phyloP scores from a whole-genome alignment of 2,797 vertebrate genomes.

The Octomys mimax region DNA sequence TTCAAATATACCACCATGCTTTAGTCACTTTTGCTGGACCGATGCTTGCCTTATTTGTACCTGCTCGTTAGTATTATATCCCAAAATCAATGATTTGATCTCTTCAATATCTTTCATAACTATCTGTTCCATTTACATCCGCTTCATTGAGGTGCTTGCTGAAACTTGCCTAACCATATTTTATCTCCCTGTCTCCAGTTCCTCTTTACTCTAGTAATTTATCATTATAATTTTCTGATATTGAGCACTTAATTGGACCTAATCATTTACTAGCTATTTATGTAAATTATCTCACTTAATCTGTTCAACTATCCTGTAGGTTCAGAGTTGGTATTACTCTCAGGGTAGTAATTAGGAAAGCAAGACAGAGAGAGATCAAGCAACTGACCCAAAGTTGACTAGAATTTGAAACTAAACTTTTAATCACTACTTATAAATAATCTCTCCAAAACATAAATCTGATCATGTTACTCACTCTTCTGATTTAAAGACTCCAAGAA shows the following conservation, averaged over 20 bases:
- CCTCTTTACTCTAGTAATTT: slow-evolving; percentile 27
- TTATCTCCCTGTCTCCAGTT: not conserved
- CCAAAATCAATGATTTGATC: slow-evolving; percentile 35
- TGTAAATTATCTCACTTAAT: slow-evolving; percentile 53
- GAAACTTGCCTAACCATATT: slow-evolving; percentile 34
- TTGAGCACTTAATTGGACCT: slow-evolving; percentile 10
- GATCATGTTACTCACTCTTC: not conserved
- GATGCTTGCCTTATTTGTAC: not conserved
- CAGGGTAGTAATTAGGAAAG: slow-evolving; percentile 53
- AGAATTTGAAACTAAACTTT: slow-evolving; percentile 44
- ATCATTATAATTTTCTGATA: slow-evolving; percentile 48
- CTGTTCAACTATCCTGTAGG: not conserved
- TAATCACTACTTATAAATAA: slow-evolving; percentile 37
- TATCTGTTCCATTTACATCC: not conserved
- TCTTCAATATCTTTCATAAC: slow-evolving; percentile 51
- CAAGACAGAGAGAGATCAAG: not conserved
- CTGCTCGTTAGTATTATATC: slow-evolving; percentile 8
- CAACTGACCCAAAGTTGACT: not conserved
- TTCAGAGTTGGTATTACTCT: slow-evolving; percentile 20
- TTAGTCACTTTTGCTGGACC: slow-evolving; percentile 4
- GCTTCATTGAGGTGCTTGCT: slow-evolving; percentile 10
- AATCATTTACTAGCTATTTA: slow-evolving; percentile 49
- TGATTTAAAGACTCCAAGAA: slow-evolving; percentile 39
- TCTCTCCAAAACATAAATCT: slow-evolving; percentile 39
- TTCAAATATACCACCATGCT: not conserved